Evolutionary conservation across 1,140 invertebrate genomes (phyloP).

Genomic region (Bradynema listronoti): DNA sequence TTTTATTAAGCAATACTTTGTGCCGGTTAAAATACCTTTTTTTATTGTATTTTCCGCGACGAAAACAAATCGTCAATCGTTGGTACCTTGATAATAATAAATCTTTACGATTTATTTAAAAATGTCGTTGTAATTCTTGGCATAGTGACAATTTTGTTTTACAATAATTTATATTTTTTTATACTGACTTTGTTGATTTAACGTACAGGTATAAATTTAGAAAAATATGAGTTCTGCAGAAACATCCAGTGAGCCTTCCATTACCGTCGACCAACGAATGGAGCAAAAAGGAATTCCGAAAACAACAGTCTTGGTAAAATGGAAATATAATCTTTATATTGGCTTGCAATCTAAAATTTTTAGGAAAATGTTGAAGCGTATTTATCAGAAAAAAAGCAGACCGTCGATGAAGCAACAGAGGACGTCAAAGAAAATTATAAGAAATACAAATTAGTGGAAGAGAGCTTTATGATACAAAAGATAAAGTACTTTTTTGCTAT

Average conservation of each 20-base stretch:
- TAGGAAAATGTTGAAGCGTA: conserved; percentile 92
- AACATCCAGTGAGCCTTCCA: not conserved
- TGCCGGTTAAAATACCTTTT: no score
- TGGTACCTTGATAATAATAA: no score
- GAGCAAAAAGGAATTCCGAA: conserved; percentile 27
- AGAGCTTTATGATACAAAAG: conserved; percentile 75
- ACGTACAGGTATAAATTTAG: not conserved
- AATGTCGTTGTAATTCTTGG: no score
- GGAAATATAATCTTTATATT: no score
- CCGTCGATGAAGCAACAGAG: conserved; percentile 74
- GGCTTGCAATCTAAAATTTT: conserved; percentile 46
- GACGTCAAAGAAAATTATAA: conserved; percentile 80
- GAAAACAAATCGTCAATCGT: no score
- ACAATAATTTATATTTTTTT: no score
- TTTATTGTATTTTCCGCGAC: no score
- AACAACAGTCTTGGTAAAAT: conserved; percentile 34
- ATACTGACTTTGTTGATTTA: not conserved
- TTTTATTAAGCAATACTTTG: no score
- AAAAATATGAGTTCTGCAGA: conserved; percentile 2
- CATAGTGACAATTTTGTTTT: no score
- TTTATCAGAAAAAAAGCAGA: conserved; percentile 73
- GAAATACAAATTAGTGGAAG: conserved; percentile 96
- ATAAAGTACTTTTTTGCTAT: conserved; percentile 61
- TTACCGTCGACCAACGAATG: conserved; percentile 35
- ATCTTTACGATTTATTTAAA: no score